Percentiles rank a stretch among this genome's conserved stretches.
These are phyloP conservation scores for Sycophila texana DNA, from an alignment of 2,888 invertebrate genomes.

Conservation along the genomic window DNA sequence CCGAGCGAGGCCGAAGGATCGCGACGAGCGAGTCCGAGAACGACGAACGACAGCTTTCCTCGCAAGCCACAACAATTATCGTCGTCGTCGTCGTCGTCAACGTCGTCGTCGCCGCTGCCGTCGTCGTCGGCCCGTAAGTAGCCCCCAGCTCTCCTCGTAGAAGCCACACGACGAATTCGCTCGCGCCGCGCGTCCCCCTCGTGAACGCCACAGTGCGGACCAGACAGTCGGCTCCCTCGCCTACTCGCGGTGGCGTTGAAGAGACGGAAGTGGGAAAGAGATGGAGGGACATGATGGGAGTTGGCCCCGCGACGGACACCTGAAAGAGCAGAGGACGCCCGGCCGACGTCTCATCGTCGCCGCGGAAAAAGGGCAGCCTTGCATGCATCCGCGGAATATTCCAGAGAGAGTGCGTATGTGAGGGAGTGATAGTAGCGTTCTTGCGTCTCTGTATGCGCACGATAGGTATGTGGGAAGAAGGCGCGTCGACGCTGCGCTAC, in stretches of 20 bases:
- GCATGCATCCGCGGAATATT: too few species aligned
- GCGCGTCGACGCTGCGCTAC: too few species aligned
- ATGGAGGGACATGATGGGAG: too few species aligned
- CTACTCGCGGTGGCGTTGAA: neutral
- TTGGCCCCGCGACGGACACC: too few species aligned
- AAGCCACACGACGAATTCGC: neutral
- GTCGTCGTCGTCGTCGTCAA: constrained; percentile 30
- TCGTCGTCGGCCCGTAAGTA: constrained; percentile 49
- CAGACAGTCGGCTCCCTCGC: neutral
- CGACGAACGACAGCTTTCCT: constrained; percentile 33
- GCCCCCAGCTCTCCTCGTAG: neutral
- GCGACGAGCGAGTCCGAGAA: constrained; percentile 67
- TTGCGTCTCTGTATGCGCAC: too few species aligned
- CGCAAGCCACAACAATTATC: constrained; percentile 43
- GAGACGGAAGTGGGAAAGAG: too few species aligned
- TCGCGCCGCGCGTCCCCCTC: neutral
- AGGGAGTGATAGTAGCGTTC: too few species aligned
- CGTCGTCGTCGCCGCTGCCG: constrained; percentile 26
- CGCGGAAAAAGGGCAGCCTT: too few species aligned
- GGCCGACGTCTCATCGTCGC: too few species aligned
- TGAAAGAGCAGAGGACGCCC: too few species aligned
- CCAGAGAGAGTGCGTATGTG: too few species aligned
- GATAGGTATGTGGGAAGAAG: too few species aligned
- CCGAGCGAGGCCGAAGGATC: constrained; percentile 73
- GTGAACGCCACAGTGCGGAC: neutral